Evolutionary conservation across 2,113 vertebrate genomes (phyloP).

Genomic region (Ailurus styani): DNA sequence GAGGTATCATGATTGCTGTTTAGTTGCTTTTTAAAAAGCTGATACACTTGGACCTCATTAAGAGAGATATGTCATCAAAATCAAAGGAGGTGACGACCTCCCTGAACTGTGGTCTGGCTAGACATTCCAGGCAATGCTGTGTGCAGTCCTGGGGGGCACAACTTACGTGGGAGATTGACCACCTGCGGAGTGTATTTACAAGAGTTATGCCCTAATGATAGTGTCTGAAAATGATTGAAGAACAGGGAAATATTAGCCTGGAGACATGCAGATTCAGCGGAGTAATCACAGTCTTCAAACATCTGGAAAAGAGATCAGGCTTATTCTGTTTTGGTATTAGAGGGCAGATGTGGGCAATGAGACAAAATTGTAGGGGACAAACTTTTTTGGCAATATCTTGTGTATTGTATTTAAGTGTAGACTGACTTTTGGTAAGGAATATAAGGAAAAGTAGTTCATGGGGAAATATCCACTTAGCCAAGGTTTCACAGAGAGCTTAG

Average conservation of each 20-base stretch:
- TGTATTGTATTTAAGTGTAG: not conserved
- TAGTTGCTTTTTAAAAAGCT: not conserved
- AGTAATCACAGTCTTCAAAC: not conserved
- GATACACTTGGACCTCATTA: not conserved
- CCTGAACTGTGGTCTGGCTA: not conserved
- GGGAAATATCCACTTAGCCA: not conserved
- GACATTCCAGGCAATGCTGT: not conserved
- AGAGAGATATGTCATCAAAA: not conserved
- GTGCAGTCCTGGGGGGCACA: not conserved
- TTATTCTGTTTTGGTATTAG: not conserved
- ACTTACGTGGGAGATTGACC: not conserved
- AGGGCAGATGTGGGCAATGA: not conserved
- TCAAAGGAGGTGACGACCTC: not conserved
- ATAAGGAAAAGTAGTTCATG: not conserved
- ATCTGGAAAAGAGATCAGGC: not conserved
- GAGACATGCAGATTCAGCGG: not conserved
- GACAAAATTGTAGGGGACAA: not conserved
- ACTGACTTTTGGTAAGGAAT: not conserved
- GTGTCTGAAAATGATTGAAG: not conserved
- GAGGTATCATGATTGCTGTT: not conserved
- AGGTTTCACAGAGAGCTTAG: not conserved
- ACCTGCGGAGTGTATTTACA: not conserved
- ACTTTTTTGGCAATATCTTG: not conserved
- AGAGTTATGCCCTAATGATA: not conserved
- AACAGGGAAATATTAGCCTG: not conserved